Conservation (phyloP, 1,140 invertebrate species). For the Subanguina moxae region DNA sequence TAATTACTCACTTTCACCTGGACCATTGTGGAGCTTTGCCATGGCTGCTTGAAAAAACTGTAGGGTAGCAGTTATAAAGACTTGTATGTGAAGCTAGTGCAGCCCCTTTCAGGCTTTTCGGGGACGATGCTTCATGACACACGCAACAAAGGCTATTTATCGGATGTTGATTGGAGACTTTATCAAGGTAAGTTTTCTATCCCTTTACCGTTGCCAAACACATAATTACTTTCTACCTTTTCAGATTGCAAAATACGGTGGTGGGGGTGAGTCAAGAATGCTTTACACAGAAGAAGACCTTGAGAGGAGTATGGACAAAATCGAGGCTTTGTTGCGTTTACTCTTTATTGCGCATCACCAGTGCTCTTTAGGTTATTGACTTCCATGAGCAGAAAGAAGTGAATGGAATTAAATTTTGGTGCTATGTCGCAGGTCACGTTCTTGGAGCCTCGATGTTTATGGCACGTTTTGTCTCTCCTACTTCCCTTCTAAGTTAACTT, state of each 20-base stretch:
- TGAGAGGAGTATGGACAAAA: slow-evolving; percentile 95
- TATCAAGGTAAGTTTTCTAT: slow-evolving; percentile 78
- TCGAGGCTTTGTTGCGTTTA: slow-evolving; percentile 71
- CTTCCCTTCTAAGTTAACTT: too few relatives aligned
- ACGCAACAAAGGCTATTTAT: slow-evolving; percentile 99
- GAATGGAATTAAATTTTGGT: slow-evolving; percentile 88
- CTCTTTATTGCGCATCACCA: too few relatives aligned
- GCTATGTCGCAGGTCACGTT: slow-evolving; percentile 97
- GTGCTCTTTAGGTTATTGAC: slow-evolving; percentile 47
- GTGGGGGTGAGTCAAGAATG: slow-evolving; percentile 72
- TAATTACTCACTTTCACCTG: slow-evolving; percentile 78
- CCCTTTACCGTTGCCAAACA: too few relatives aligned
- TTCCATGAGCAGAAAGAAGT: slow-evolving; percentile 77
- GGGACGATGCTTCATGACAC: slow-evolving; percentile 98
- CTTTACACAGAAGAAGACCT: slow-evolving; percentile 93
- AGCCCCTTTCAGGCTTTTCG: slow-evolving; percentile 65
- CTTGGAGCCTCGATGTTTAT: slow-evolving; percentile 99
- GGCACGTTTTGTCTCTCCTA: slow-evolving; percentile 58
- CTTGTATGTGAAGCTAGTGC: too few relatives aligned
- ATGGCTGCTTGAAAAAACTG: slow-evolving; percentile 95
- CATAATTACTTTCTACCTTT: neutral
- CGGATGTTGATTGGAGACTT: slow-evolving; percentile 96
- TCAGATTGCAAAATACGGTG: slow-evolving; percentile 34
- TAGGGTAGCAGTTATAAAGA: too few relatives aligned
- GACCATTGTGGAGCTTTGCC: slow-evolving; percentile 96